Base-by-base conservation (phyloP, 2,113 vertebrate species). In the Cololabis saira region DNA sequence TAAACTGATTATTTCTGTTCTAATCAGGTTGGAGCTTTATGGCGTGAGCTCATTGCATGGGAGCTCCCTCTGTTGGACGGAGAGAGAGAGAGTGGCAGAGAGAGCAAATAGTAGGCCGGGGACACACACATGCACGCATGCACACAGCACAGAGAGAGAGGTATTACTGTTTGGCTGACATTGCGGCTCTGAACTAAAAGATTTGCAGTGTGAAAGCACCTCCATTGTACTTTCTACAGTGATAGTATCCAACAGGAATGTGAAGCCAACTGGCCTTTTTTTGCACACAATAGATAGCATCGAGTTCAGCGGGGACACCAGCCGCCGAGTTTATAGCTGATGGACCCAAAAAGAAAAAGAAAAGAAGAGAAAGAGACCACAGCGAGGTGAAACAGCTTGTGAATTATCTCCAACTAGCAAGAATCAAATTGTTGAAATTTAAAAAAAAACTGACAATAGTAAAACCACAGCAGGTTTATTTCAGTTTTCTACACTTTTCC, bases 161-260 rank as follows among this genome's bases (percentile, higher is more conserved):
- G 74, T 76, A 75, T 87, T 89, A 86, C 73, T 65, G 84, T 89
- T 82, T 76, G 89, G 90, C 89, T 91, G 90, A 91, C 78, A 58
- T 67, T 83, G 88, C 86, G 55, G 62, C 79, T 82, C 78, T 79
- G 73, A 87, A 86, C 74, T 62, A 71, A 90, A 82, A 83, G 90
- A 88, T 86, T 85, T 86, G 85, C 80, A 67, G 81, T 80, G 85
- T 83, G 80, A 86, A 89, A 89, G 88, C 84, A 70, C 49, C 77
- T 86, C 85, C 52, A 86, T 91, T 90, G 87, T 90, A 67, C 61
- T 71, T 69, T 71, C 70, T 64, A 60, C 69, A 73, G 80, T 90
- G 90, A 91, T 84, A 77, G 81, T 83, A 87, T 85, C 81, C 67
- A 76, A 70, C 55, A 82, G 90, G 90, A 91, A 90, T 91, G 88